Percentiles rank a stretch among this genome's conserved stretches.
phyloP scores from a whole-genome alignment of 2,797 vertebrate species.

The Cuculus canorus region DNA sequence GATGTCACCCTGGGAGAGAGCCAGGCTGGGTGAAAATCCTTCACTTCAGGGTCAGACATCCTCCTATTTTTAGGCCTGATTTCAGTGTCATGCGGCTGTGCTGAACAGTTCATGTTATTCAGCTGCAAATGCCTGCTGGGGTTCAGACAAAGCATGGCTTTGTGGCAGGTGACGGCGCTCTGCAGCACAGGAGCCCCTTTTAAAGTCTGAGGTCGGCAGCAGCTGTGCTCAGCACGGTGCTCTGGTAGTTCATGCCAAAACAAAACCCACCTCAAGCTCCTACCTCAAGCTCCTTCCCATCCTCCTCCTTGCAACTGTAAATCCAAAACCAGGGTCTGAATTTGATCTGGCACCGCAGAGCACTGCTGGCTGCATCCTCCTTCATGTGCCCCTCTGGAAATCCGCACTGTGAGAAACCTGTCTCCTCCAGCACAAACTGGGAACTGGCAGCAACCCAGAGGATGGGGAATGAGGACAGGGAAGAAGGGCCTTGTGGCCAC shows the following conservation, averaged over 20 bases:
- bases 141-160: background rate
- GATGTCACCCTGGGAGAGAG: background rate
- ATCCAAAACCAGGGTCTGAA: background rate
- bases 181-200: background rate
- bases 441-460: background rate
- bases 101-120: background rate
- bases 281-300: background rate
- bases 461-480: background rate
- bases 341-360: background rate
- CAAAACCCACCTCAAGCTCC: background rate
- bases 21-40: constrained; percentile 51
- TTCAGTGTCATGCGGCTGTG: background rate
- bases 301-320: background rate
- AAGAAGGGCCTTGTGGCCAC: too few relatives aligned
- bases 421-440: background rate
- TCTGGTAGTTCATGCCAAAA: background rate
- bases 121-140: background rate
- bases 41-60: constrained; percentile 35
- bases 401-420: background rate
- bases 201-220: background rate
- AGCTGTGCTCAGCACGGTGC: background rate
- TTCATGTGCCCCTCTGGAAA: background rate
- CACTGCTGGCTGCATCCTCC: background rate
- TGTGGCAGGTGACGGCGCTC: constrained; percentile 29
- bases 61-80: constrained; percentile 59